A percentile compares a stretch with the other conserved stretches of the same genome.
phyloP scores from a whole-genome alignment of 2,888 invertebrate species.

The Cheilosia scutellata region DNA sequence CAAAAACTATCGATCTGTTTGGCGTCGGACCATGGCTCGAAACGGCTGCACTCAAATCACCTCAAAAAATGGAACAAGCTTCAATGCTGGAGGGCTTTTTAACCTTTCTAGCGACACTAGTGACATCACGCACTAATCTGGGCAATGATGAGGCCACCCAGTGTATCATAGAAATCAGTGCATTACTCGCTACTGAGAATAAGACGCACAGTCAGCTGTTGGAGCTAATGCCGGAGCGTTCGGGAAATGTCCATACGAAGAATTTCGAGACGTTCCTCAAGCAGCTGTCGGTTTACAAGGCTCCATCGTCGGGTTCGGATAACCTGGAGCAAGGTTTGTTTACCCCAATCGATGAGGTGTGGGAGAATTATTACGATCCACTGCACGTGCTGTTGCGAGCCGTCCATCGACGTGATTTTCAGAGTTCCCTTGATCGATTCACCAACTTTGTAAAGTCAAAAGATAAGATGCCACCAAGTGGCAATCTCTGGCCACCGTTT shows the following conservation, averaged over 20 bases:
- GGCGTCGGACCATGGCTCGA: slow-evolving; percentile 95
- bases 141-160: slow-evolving; percentile 88
- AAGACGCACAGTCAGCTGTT: slow-evolving; percentile 98
- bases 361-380: slow-evolving; percentile 97
- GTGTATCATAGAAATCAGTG: slow-evolving; percentile 95
- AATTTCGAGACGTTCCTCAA: slow-evolving; percentile 94
- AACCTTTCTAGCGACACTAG: slow-evolving; percentile 94
- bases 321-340: slow-evolving; percentile 96
- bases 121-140: slow-evolving; percentile 93
- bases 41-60: slow-evolving; percentile 88
- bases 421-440: slow-evolving; percentile 96
- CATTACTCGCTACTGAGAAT: slow-evolving; percentile 95
- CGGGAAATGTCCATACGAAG: slow-evolving; percentile 94
- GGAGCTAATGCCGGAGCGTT: slow-evolving; percentile 97
- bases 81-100: slow-evolving; percentile 97
- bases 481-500: slow-evolving; percentile 92
- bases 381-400: slow-evolving; percentile 95
- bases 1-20: slow-evolving; percentile 95
- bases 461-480: slow-evolving; percentile 86
- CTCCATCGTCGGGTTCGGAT: slow-evolving; percentile 89
- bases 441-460: slow-evolving; percentile 89
- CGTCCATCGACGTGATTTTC: slow-evolving; percentile 96
- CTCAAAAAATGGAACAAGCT: slow-evolving; percentile 92
- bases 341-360: slow-evolving; percentile 93
- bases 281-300: slow-evolving; percentile 93